Evolutionary conservation across 1,140 invertebrate species (phyloP).

Genomic region (Aricia agestis): DNA sequence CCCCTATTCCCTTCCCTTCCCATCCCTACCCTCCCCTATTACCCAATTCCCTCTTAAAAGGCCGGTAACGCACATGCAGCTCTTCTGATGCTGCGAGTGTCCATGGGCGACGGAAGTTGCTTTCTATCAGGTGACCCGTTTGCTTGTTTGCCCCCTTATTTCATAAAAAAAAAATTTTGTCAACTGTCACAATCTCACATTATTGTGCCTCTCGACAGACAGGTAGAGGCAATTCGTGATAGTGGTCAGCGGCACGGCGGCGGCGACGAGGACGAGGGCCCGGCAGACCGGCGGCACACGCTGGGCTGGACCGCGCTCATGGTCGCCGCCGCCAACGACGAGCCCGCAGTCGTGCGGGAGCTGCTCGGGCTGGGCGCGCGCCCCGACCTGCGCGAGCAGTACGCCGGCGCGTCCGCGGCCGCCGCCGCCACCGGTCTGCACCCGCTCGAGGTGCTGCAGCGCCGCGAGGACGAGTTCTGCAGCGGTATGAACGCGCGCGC

Average conservation of each 20-base stretch:
- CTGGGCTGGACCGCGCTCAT: conserved; percentile 93
- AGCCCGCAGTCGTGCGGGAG: conserved; percentile 79
- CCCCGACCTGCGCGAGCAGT: conserved; percentile 88
- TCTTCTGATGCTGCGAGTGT: no score
- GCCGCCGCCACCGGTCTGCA: conserved; percentile 77
- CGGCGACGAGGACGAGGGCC: conserved; percentile 44
- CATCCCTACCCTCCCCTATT: no score
- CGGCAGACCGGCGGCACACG: conserved; percentile 80
- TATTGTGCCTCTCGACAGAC: conserved; percentile 30
- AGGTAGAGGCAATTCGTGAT: conserved; percentile 37
- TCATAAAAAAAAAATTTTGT: no score
- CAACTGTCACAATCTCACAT: no score
- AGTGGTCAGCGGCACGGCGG: conserved; percentile 25
- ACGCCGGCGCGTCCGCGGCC: conserved; percentile 82
- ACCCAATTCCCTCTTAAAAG: no score
- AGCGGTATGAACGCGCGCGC: conserved; percentile 84
- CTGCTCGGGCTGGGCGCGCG: conserved; percentile 87
- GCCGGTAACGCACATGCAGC: no score
- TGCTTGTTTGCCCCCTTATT: no score
- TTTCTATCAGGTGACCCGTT: no score
- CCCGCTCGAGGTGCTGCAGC: conserved; percentile 81
- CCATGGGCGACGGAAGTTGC: no score
- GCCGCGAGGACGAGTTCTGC: conserved; percentile 89
- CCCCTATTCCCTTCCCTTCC: no score
- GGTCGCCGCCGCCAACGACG: conserved; percentile 87